phyloP scores from a whole-genome alignment of 2,113 vertebrate species.

The Otus sunia region DNA sequence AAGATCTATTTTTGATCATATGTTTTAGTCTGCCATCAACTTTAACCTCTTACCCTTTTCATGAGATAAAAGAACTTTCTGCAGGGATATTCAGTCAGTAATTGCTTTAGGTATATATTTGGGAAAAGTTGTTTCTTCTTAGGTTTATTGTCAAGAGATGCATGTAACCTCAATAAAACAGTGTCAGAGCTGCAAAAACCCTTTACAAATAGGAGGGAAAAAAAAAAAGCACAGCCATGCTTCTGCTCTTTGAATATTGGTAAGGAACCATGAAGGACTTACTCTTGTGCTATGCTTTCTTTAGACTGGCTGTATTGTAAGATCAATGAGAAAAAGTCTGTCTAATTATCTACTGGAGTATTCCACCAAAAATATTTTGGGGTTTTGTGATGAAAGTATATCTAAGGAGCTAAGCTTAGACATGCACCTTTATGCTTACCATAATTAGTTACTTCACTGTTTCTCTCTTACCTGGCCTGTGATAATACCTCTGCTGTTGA shows the following conservation, averaged over 20 bases:
- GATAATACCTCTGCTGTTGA: background rate
- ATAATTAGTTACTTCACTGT: background rate
- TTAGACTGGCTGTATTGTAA: background rate
- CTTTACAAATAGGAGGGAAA: background rate
- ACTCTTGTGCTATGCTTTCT: background rate
- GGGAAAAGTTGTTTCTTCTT: background rate
- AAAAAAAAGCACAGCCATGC: background rate
- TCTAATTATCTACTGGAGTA: background rate
- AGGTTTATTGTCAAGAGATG: background rate
- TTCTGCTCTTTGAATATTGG: background rate
- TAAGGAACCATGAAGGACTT: background rate
- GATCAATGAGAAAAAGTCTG: background rate
- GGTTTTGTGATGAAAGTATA: background rate
- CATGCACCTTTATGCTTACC: background rate
- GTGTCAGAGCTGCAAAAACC: background rate
- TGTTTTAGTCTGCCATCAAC: background rate
- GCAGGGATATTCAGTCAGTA: background rate
- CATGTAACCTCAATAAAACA: background rate
- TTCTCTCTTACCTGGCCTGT: background rate
- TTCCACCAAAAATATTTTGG: background rate
- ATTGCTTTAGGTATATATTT: background rate
- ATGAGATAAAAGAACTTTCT: background rate
- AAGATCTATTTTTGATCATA: background rate
- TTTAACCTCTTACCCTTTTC: background rate
- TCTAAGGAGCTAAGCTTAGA: background rate